These are phyloP conservation scores for Cerastoderma edule DNA, from an alignment of 2,888 invertebrate genomes.

Conservation along the genomic window DNA sequence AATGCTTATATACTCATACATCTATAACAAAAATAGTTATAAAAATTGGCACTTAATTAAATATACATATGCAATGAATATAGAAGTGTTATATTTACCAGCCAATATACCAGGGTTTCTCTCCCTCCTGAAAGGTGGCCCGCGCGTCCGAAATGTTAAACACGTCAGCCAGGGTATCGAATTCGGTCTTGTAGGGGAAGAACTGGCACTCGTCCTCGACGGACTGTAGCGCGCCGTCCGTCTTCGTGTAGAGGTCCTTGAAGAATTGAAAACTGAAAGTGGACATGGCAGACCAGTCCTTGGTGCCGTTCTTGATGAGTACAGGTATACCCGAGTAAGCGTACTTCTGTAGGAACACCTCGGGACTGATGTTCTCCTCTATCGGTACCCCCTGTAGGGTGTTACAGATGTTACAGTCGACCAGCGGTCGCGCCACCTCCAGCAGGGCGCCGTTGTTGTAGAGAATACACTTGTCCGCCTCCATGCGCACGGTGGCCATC, in stretches of 20 bases:
- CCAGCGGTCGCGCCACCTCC: constrained; percentile 89
- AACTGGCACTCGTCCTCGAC: constrained; percentile 91
- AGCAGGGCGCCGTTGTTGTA: constrained; percentile 63
- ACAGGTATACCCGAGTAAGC: constrained; percentile 92
- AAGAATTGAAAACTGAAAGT: constrained; percentile 93
- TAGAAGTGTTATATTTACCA: no score
- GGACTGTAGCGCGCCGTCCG: constrained; percentile 79
- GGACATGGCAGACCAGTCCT: constrained; percentile 91
- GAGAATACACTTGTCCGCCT: constrained; percentile 52
- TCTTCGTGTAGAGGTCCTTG: constrained; percentile 87
- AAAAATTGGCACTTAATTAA: no score
- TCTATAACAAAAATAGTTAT: no score
- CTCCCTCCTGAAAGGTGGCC: constrained; percentile 87
- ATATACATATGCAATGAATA: no score
- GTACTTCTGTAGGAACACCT: constrained; percentile 87
- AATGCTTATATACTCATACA: no score
- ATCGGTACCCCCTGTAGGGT: constrained; percentile 88
- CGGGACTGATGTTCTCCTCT: constrained; percentile 88
- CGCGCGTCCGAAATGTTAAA: constrained; percentile 91
- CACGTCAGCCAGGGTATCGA: constrained; percentile 91
- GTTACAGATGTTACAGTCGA: constrained; percentile 91
- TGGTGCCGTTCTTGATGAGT: constrained; percentile 92
- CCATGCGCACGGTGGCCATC: neutral
- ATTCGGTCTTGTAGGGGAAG: constrained; percentile 95
- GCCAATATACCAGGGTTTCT: constrained; percentile 89